Evolutionary conservation across 2,113 vertebrate species (phyloP).

Genomic region (Microtus richardsoni): DNA sequence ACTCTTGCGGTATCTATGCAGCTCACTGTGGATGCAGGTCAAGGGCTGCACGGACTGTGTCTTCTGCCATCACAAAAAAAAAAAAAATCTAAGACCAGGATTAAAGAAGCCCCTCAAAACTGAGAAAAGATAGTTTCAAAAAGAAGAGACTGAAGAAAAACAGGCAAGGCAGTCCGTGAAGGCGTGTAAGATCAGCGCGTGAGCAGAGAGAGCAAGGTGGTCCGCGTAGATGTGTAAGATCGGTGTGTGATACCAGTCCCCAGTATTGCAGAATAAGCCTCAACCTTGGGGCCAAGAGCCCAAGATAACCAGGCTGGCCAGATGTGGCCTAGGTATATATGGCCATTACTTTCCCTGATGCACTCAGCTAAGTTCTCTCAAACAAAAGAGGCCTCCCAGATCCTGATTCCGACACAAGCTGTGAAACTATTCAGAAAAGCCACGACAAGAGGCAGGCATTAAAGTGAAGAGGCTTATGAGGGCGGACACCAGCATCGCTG

Average conservation of each 20-base stretch:
- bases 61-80: not conserved
- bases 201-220: not conserved
- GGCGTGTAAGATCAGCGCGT: not conserved
- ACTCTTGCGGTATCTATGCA: rapidly evolving
- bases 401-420: not conserved
- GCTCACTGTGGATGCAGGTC: not conserved
- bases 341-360: too few species aligned
- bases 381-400: not conserved
- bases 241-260: not conserved
- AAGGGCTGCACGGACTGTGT: rapidly evolving
- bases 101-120: not conserved
- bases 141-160: not conserved
- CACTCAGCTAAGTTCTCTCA: not conserved
- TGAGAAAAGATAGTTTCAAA: not conserved
- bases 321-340: rapidly evolving
- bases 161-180: not conserved
- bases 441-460: not conserved
- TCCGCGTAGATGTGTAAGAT: not conserved
- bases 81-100: not conserved
- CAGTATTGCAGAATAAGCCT: not conserved
- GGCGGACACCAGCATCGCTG: not conserved
- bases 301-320: not conserved
- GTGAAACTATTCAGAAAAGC: not conserved
- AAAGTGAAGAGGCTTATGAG: not conserved
- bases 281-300: not conserved